phyloP scores from a whole-genome alignment of 1,140 invertebrate species.

The Acromyrmex heyeri region DNA sequence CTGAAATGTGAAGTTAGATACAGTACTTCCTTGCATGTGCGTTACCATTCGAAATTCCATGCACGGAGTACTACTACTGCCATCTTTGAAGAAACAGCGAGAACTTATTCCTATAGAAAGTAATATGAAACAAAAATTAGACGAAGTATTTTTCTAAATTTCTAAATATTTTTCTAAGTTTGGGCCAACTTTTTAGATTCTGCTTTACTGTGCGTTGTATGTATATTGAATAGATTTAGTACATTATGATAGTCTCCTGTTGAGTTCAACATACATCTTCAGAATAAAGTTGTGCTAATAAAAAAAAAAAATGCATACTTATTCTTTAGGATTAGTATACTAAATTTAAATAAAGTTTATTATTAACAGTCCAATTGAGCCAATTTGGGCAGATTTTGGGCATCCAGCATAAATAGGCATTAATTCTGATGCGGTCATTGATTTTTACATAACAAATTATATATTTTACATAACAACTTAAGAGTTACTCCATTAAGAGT shows the following conservation, averaged over 20 bases:
- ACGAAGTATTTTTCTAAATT: background rate
- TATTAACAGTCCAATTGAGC: background rate
- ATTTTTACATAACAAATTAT: background rate
- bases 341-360: background rate
- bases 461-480: too few relatives aligned
- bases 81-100: too few relatives aligned
- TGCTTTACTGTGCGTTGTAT: background rate
- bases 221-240: background rate
- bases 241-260: background rate
- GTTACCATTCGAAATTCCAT: too few relatives aligned
- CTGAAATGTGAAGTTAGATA: too few relatives aligned
- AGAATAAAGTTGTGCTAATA: background rate
- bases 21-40: too few relatives aligned
- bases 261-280: background rate
- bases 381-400: background rate
- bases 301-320: background rate
- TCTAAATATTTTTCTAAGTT: background rate
- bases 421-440: background rate
- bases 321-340: background rate
- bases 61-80: too few relatives aligned
- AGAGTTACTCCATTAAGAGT: background rate
- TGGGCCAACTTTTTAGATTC: conserved; percentile 7
- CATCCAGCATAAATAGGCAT: background rate
- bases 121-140: background rate
- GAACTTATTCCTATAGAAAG: too few relatives aligned